These are phyloP conservation scores for Brachionus manjavacas DNA, from an alignment of 1,140 invertebrate genomes.

Conservation along the genomic window DNA sequence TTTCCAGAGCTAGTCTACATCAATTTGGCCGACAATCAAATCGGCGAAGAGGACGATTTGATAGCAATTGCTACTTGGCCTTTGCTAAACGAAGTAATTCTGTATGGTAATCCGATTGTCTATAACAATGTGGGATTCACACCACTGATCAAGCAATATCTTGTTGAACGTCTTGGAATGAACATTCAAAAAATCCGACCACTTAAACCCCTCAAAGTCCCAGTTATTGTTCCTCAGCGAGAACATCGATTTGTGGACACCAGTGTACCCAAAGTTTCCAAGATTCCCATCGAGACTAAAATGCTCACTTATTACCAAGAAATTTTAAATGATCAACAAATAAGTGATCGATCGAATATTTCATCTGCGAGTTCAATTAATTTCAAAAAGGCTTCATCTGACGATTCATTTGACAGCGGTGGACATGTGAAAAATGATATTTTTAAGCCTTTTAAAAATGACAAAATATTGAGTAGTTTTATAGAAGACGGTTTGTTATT, in stretches of 20 bases:
- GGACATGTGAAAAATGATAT: conserved; percentile 26
- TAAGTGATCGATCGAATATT: neutral
- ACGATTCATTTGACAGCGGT: neutral
- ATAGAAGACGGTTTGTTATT: neutral
- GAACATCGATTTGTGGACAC: neutral
- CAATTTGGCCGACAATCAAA: conserved; percentile 53
- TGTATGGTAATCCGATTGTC: conserved; percentile 55
- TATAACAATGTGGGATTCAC: conserved; percentile 52
- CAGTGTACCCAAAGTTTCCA: conserved; percentile 1
- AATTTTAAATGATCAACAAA: neutral
- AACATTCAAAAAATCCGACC: conserved; percentile 47
- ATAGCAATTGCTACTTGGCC: conserved; percentile 56
- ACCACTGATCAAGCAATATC: conserved; percentile 53
- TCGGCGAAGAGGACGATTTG: conserved; percentile 52
- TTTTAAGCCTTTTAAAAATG: conserved; percentile 17
- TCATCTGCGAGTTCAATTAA: neutral
- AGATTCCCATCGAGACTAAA: neutral
- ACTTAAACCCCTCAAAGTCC: conserved; percentile 15
- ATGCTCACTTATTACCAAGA: conserved; percentile 37
- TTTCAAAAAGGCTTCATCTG: neutral
- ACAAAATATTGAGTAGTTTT: conserved; percentile 29
- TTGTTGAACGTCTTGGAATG: conserved; percentile 52
- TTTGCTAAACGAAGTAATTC: conserved; percentile 51
- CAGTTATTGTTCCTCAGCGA: neutral
- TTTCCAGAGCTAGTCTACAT: conserved; percentile 53